phyloP scores from a whole-genome alignment of 2,888 invertebrate species.

The Acrobasis consociella region DNA sequence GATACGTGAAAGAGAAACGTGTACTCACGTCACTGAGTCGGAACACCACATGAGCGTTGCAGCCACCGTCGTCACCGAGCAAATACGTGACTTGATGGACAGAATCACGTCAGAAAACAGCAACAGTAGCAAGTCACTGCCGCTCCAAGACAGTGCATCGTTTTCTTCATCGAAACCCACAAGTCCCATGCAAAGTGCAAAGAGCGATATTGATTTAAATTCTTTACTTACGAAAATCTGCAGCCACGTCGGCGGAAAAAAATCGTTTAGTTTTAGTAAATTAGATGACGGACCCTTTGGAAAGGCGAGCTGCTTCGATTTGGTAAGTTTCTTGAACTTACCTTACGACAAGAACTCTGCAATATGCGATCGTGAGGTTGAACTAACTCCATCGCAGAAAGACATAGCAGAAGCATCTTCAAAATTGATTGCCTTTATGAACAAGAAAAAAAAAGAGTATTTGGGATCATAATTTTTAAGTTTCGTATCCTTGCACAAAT shows the following conservation, averaged over 20 bases:
- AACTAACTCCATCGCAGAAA: background rate
- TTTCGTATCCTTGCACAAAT: background rate
- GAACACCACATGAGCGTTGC: conserved; percentile 44
- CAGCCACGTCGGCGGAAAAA: conserved; percentile 26
- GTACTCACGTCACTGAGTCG: conserved; percentile 39
- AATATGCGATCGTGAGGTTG: background rate
- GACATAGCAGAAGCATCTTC: conserved; percentile 42
- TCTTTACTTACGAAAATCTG: conserved; percentile 38
- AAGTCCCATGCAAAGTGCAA: conserved; percentile 31
- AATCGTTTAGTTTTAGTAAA: conserved; percentile 41
- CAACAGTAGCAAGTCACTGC: conserved; percentile 29
- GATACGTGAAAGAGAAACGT: conserved; percentile 30
- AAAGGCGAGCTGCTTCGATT: conserved; percentile 34
- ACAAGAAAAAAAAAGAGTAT: conserved; percentile 56
- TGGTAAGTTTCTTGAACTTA: conserved; percentile 17
- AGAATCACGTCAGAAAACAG: conserved; percentile 41
- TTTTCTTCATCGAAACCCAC: conserved; percentile 23
- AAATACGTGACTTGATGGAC: conserved; percentile 49
- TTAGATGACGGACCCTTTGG: conserved; percentile 41
- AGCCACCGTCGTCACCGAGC: conserved; percentile 44
- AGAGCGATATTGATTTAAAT: conserved; percentile 42
- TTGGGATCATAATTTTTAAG: conserved; percentile 20
- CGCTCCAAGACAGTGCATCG: conserved; percentile 22
- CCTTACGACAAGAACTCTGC: conserved; percentile 26
- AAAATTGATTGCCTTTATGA: conserved; percentile 56